These are phyloP conservation scores for Stomatorhinus walkeri DNA, from an alignment of 2,797 vertebrate genomes.

Conservation along the genomic window DNA sequence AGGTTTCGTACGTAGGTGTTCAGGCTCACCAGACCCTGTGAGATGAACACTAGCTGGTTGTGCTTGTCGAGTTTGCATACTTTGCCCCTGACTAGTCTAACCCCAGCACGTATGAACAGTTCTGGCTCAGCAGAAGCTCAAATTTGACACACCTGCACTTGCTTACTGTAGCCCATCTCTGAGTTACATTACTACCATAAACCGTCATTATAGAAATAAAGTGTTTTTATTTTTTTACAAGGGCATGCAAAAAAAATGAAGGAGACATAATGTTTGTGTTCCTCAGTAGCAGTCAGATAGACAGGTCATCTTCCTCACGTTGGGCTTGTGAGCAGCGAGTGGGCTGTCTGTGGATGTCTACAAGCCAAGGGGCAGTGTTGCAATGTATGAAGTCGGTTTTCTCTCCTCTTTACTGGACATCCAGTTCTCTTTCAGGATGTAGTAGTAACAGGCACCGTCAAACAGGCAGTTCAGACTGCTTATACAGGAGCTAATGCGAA, in stretches of 20 bases:
- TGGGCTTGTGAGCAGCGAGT: neutral
- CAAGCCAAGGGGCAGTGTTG: neutral
- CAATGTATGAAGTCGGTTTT: neutral
- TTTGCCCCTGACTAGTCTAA: neutral
- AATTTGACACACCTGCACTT: neutral
- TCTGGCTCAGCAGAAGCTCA: neutral
- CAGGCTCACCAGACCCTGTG: neutral
- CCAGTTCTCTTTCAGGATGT: slow-evolving; percentile 43
- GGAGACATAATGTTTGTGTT: neutral
- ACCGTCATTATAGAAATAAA: neutral
- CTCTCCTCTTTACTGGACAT: neutral
- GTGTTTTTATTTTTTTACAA: neutral
- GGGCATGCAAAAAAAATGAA: neutral
- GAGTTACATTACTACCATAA: neutral
- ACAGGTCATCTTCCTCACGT: neutral
- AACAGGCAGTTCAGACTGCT: slow-evolving; percentile 44
- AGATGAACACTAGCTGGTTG: neutral
- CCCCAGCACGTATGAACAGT: neutral
- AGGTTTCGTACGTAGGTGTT: neutral
- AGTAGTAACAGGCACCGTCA: slow-evolving; percentile 61
- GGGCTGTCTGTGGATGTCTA: neutral
- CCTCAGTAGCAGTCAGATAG: neutral
- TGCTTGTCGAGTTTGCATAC: neutral
- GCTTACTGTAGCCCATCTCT: neutral
- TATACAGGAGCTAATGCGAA: slow-evolving; percentile 51